Evolutionary conservation across 2,113 vertebrate species (phyloP).

Genomic region (Upupa epops): DNA sequence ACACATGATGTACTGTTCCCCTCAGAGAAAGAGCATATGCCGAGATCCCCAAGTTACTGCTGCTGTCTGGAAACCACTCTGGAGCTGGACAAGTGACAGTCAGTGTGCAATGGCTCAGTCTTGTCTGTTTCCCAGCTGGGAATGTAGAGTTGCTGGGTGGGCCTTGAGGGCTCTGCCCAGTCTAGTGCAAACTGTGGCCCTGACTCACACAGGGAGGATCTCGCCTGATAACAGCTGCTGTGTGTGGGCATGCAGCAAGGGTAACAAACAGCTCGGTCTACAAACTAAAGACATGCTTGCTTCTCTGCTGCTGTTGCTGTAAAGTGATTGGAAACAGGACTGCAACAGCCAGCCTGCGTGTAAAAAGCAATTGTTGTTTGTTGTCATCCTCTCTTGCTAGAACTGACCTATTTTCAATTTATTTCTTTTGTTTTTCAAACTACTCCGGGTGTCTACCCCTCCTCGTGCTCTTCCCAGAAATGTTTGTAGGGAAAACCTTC

Average conservation of each 20-base stretch:
- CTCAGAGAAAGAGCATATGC: background rate
- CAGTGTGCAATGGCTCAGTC: background rate
- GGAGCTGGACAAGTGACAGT: background rate
- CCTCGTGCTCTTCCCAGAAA: background rate
- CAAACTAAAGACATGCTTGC: background rate
- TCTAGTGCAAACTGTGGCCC: background rate
- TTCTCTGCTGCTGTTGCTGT: background rate
- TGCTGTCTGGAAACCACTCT: background rate
- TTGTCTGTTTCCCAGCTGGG: background rate
- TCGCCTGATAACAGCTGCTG: background rate
- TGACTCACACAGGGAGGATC: background rate
- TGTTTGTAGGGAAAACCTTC: background rate
- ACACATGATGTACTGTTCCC: background rate
- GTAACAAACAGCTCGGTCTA: background rate
- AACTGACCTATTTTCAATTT: background rate
- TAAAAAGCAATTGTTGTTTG: background rate
- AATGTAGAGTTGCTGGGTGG: background rate
- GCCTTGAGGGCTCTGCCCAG: background rate
- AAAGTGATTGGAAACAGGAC: background rate
- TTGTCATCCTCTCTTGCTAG: background rate
- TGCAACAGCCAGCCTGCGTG: background rate
- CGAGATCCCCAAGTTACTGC: background rate
- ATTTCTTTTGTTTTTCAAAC: background rate
- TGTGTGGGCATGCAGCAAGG: rapidly evolving
- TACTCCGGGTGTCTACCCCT: background rate